These are phyloP conservation scores for Lycaena phlaeas DNA, from an alignment of 2,888 invertebrate species.

Conservation along the genomic window DNA sequence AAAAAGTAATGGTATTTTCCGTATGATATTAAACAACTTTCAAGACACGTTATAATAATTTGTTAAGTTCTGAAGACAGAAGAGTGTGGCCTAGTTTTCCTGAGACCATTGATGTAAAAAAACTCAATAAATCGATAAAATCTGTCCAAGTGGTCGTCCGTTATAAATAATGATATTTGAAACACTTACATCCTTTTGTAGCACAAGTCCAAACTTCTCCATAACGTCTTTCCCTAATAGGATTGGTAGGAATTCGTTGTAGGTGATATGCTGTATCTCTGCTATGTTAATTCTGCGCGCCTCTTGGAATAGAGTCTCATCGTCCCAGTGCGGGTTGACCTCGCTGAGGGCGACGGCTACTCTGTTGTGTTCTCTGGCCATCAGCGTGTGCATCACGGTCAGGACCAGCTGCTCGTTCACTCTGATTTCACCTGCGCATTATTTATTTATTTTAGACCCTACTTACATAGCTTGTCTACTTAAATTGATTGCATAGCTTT, in stretches of 20 bases:
- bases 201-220: conserved; percentile 89
- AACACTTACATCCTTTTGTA: conserved; percentile 82
- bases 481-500: no score
- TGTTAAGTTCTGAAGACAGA: no score
- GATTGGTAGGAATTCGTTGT: conserved; percentile 91
- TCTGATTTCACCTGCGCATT: conserved; percentile 85
- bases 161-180: no score
- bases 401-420: conserved; percentile 93
- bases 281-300: conserved; percentile 88
- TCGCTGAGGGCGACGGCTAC: conserved; percentile 82
- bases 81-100: no score
- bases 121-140: no score
- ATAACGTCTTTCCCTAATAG: conserved; percentile 91
- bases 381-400: conserved; percentile 91
- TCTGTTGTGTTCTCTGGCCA: conserved; percentile 93
- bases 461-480: no score
- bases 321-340: conserved; percentile 94
- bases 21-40: no score
- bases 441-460: no score
- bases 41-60: conserved; percentile 18
- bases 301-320: conserved; percentile 93
- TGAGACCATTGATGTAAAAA: no score
- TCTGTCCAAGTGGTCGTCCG: no score
- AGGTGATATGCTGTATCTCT: conserved; percentile 91
- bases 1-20: no score